Base-by-base conservation (phyloP, 2,888 invertebrate genomes). In the Prosopocoilus inquinatus region DNA sequence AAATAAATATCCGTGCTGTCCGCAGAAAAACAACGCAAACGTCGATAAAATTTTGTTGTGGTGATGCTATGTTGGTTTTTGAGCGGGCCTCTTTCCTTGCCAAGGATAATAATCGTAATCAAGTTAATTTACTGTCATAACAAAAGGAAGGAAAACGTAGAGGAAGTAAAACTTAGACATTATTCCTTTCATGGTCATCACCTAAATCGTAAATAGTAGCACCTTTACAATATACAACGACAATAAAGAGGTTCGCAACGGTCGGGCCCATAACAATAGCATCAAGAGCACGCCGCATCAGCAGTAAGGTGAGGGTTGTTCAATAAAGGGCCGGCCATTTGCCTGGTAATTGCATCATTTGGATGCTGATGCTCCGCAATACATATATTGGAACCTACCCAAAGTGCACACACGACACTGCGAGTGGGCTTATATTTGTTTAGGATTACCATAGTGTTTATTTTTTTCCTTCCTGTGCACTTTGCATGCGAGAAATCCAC, bases 261-360 rank as follows among this genome's bases (percentile, higher is more conserved):
- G 62, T 62, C 62, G 59, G 61, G 60, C 57, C 60, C 62, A 65
- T 66, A 67, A 67, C 67, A 67, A 67, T 67, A 64, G 65, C 63
- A 64, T 63, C 65, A 64, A 61, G 63, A 65, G 58, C 60, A 55
- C 56, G 61, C 64, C 57, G 64, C 65, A 61, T 60, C 64, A 64
- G 67, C 64, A 61, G 60, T 57, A 63, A 58, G 63, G 54, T 62
- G 60, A 58, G 61, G 60, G 61, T 60, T 60, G 64, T 63, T 64
- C 67, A 68, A 68, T 67, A 67, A 68, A 65, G 64, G 41, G 15
- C 63, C 64, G 64, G 65, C 72, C 72, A 72, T 75, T 75, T 73
- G 69, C 69, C 67, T 70, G 69, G 75, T 76, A 77, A 78, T 78
- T 75, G 75, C 71, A 71, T 74, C 75, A 76, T 78, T 78, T 73